Conservation (phyloP, 2,888 invertebrate genomes). For the Cephus pygmeus region DNA sequence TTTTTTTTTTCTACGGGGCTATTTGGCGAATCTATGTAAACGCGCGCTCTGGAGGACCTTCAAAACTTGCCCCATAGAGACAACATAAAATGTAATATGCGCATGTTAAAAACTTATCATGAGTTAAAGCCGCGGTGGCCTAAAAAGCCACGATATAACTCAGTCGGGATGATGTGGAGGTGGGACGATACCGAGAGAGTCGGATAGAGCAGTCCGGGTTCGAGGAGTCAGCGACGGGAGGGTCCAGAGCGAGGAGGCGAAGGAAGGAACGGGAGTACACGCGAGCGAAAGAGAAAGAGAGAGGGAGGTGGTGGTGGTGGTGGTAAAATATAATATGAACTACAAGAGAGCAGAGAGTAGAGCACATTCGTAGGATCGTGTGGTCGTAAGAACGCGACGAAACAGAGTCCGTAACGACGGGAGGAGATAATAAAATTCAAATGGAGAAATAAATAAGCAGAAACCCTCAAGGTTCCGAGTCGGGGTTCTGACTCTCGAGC, state of each 20-base stretch:
- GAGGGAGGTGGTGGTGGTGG: background rate
- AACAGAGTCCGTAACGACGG: constrained; percentile 38
- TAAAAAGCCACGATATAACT: constrained; percentile 23
- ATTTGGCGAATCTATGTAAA: background rate
- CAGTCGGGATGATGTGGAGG: background rate
- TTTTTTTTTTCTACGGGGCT: background rate
- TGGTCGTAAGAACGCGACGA: constrained; percentile 7
- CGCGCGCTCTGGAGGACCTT: background rate
- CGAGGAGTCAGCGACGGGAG: background rate
- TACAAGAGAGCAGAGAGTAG: background rate
- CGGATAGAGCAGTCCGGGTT: background rate
- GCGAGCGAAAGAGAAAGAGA: background rate
- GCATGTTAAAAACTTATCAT: constrained; percentile 6
- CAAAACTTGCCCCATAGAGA: background rate
- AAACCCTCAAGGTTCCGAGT: constrained; percentile 43
- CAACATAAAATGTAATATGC: constrained; percentile 7
- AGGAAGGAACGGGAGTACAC: background rate
- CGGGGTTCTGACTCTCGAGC: constrained; percentile 24
- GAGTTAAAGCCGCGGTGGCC: constrained; percentile 22
- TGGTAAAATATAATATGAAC: background rate
- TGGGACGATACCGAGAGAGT: background rate
- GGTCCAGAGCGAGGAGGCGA: background rate
- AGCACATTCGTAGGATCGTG: background rate
- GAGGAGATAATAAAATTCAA: constrained; percentile 64
- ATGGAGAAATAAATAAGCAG: constrained; percentile 55